Percentiles rank a stretch among this genome's conserved stretches.
Conservation (phyloP, 2,888 invertebrate species). For the Eupelmus urozonus region DNA sequence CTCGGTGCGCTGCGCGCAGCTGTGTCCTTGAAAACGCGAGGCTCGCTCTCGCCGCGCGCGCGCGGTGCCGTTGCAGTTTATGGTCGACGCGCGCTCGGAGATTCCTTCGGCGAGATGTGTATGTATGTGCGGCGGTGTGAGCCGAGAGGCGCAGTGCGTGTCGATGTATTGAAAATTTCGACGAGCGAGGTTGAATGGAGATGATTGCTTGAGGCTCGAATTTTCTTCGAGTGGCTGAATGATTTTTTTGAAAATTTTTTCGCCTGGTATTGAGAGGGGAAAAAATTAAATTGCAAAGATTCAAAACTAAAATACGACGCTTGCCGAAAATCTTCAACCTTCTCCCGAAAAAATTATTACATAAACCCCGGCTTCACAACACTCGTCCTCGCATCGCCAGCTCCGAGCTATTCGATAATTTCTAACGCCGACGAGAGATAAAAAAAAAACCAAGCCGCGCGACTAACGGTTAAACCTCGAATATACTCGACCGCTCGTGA, state of each 20-base stretch:
- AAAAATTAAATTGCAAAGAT: too few relatives aligned
- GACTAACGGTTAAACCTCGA: constrained; percentile 36
- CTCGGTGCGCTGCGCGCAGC: constrained; percentile 1
- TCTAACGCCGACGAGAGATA: neutral
- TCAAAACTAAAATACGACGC: too few relatives aligned
- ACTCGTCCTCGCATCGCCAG: too few relatives aligned
- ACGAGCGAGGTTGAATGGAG: too few relatives aligned
- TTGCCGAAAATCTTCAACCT: neutral
- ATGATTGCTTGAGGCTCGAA: too few relatives aligned
- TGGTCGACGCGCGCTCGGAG: neutral
- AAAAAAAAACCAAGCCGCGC: neutral
- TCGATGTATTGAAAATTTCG: too few relatives aligned
- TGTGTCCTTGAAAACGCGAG: constrained; percentile 34
- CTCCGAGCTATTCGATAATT: neutral
- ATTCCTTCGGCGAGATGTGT: neutral
- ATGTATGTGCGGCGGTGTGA: too few relatives aligned
- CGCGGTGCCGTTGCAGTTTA: neutral
- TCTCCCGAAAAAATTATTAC: neutral
- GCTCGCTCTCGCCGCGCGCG: neutral
- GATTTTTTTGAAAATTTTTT: too few relatives aligned
- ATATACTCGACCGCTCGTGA: neutral
- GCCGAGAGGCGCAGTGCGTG: too few relatives aligned
- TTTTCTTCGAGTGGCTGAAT: too few relatives aligned
- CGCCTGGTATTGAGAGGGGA: too few relatives aligned
- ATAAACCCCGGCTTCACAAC: neutral